A percentile compares a stretch with the other conserved stretches of the same genome.
Evolutionary conservation across 2,113 vertebrate species (phyloP).

Genomic region (Upupa epops): DNA sequence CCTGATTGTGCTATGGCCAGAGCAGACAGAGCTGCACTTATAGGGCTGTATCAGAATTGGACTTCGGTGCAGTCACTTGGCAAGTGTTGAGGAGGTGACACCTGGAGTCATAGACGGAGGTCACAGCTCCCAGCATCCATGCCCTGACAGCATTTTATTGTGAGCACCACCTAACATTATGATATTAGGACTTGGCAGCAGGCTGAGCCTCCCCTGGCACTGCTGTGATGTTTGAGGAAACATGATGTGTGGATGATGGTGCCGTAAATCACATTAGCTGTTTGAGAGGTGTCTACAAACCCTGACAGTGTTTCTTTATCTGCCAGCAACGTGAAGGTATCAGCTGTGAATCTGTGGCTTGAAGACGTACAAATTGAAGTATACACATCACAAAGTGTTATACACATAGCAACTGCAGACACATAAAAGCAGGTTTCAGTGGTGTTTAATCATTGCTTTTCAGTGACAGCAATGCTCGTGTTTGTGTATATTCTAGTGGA

Average conservation of each 20-base stretch:
- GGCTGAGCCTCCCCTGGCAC: not conserved
- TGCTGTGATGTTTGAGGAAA: fast-evolving
- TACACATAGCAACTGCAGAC: not conserved
- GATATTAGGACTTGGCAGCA: not conserved
- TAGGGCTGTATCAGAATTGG: not conserved
- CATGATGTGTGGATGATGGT: not conserved
- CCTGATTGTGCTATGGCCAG: too few species aligned
- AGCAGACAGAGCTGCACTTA: fast-evolving
- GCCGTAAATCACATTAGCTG: not conserved
- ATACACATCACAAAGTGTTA: not conserved
- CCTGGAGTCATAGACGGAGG: not conserved
- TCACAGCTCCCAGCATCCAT: not conserved
- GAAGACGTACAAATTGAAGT: not conserved
- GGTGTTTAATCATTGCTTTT: not conserved
- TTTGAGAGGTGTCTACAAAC: not conserved
- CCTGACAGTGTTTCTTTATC: not conserved
- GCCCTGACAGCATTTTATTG: not conserved
- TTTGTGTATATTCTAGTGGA: not conserved
- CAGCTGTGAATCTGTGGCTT: not conserved
- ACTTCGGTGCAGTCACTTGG: not conserved
- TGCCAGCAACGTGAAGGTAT: not conserved
- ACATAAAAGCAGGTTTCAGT: not conserved
- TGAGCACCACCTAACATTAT: not conserved
- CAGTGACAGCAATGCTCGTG: not conserved
- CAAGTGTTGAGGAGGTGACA: not conserved